These are phyloP conservation scores for Rhombomys opimus DNA, from an alignment of 2,113 vertebrate species.

Conservation along the genomic window DNA sequence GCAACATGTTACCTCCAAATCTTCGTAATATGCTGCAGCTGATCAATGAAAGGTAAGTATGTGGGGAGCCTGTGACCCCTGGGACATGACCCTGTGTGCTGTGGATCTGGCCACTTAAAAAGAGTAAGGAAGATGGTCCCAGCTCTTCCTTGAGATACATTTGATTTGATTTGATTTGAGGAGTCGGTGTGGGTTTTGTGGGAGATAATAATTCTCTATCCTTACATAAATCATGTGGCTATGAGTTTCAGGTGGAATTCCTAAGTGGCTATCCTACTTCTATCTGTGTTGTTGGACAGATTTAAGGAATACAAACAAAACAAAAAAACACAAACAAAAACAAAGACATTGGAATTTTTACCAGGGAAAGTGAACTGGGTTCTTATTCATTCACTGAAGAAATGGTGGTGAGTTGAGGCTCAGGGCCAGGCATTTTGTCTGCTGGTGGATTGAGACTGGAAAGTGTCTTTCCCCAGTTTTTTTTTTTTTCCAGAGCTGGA, in stretches of 20 bases:
- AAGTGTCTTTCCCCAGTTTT: not conserved
- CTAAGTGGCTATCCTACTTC: not conserved
- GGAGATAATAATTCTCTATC: not conserved
- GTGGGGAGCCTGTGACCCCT: not conserved
- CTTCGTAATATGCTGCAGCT: too few relatives aligned
- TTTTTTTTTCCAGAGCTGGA: not conserved
- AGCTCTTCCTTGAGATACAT: not conserved
- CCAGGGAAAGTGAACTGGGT: not conserved
- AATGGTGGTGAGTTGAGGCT: not conserved
- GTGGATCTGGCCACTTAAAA: not conserved
- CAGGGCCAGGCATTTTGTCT: constrained; percentile 5
- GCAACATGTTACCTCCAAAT: not conserved
- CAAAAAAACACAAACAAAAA: too few relatives aligned
- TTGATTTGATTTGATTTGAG: not conserved
- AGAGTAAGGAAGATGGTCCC: not conserved
- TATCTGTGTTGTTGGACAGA: not conserved
- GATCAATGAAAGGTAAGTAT: not conserved
- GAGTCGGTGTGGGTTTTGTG: not conserved
- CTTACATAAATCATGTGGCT: not conserved
- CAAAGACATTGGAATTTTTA: not conserved
- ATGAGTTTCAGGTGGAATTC: not conserved
- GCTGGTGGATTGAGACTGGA: not conserved
- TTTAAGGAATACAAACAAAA: not conserved
- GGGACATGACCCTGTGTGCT: not conserved
- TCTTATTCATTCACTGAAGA: not conserved